A percentile compares a stretch with the other conserved stretches of the same genome.
phyloP scores from a whole-genome alignment of 2,113 vertebrate genomes.

The Pedetes capensis region DNA sequence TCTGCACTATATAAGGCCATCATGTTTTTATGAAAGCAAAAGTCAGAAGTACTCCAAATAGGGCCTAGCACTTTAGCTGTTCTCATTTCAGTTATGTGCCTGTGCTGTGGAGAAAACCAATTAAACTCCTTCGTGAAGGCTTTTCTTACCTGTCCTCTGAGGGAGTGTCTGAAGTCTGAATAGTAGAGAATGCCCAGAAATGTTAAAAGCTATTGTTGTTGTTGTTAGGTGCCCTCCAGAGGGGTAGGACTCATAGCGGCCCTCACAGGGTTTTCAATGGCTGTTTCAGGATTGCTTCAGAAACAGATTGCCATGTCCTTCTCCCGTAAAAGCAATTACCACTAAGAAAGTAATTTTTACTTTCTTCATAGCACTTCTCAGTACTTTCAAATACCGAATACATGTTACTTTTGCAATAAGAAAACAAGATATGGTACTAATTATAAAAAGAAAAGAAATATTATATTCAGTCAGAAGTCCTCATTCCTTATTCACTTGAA shows the following conservation, averaged over 20 bases:
- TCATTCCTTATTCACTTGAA: neutral
- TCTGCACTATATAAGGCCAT: neutral
- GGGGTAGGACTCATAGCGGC: too few relatives aligned
- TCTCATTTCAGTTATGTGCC: neutral
- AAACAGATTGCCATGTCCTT: too few relatives aligned
- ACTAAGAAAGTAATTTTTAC: neutral
- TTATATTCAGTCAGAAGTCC: neutral
- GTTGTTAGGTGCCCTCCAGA: too few relatives aligned
- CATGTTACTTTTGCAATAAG: neutral
- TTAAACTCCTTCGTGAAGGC: neutral
- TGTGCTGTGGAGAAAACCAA: neutral
- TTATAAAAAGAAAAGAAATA: neutral
- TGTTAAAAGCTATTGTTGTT: neutral
- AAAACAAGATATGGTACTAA: neutral
- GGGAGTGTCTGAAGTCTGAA: neutral
- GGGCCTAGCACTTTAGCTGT: neutral
- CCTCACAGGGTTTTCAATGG: too few relatives aligned
- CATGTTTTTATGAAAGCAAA: neutral
- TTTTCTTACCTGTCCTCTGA: neutral
- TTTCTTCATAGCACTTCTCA: neutral
- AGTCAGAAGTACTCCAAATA: neutral
- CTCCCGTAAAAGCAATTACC: neutral
- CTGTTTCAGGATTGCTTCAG: too few relatives aligned
- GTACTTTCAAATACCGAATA: neutral
- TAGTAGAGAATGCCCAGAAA: neutral